These are phyloP conservation scores for Philotrypesis tridentata DNA, from an alignment of 1,140 invertebrate genomes.

Conservation along the genomic window DNA sequence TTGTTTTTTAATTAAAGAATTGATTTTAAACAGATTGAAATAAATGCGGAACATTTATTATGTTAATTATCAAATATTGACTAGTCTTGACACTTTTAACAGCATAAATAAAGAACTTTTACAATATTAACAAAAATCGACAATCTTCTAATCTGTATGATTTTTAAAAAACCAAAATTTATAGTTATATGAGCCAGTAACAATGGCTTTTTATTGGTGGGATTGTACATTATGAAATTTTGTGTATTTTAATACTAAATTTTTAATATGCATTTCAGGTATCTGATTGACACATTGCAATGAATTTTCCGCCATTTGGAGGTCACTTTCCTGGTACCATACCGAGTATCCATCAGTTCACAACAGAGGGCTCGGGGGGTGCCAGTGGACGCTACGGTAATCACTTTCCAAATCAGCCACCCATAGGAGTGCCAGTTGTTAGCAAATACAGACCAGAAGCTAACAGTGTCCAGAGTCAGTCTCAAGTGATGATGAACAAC, in stretches of 20 bases:
- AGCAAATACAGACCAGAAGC: conserved; percentile 69
- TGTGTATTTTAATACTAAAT: neutral
- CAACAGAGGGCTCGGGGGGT: conserved; percentile 74
- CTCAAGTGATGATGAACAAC: conserved; percentile 73
- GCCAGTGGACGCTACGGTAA: conserved; percentile 70
- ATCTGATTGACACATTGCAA: conserved; percentile 71
- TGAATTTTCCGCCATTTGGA: conserved; percentile 81
- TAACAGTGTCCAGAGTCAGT: conserved; percentile 70
- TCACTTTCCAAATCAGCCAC: conserved; percentile 73
- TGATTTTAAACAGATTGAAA: too few species aligned
- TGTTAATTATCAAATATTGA: too few species aligned
- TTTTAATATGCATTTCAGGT: conserved; percentile 57
- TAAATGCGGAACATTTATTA: too few species aligned
- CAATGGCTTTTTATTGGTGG: too few species aligned
- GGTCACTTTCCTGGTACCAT: conserved; percentile 78
- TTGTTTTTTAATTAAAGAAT: too few species aligned
- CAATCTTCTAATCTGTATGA: neutral
- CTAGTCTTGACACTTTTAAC: too few species aligned
- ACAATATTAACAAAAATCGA: too few species aligned
- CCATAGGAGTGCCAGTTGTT: conserved; percentile 71
- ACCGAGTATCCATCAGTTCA: conserved; percentile 79
- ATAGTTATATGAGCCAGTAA: too few species aligned
- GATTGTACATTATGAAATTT: neutral
- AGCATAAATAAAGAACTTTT: too few species aligned
- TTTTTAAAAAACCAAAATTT: too few species aligned